Evolutionary conservation across 2,113 vertebrate species (phyloP).

Genomic region (Lates calcarifer): DNA sequence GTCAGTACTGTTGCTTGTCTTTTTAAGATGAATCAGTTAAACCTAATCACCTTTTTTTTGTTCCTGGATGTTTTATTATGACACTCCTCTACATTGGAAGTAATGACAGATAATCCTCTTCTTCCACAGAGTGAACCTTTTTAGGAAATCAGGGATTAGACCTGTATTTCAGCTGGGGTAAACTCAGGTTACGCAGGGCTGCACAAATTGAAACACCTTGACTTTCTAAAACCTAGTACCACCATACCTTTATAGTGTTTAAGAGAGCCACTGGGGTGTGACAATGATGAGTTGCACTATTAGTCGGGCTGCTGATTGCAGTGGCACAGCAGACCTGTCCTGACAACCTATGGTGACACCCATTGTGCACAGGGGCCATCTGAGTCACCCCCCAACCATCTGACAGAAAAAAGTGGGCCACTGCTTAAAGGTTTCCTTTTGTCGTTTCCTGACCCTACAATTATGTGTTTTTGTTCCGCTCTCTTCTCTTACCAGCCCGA

Average conservation of each 20-base stretch:
- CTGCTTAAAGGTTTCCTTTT: not conserved
- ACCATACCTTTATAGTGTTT: not conserved
- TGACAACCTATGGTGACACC: slow-evolving; percentile 65
- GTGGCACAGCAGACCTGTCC: slow-evolving; percentile 61
- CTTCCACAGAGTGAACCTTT: no score
- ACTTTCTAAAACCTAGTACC: not conserved
- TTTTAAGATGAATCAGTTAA: not conserved
- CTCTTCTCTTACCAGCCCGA: not conserved
- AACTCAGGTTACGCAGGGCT: no score
- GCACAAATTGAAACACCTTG: not conserved
- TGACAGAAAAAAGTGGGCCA: not conserved
- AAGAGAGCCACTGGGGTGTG: slow-evolving; percentile 7
- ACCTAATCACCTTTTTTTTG: not conserved
- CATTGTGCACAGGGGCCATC: slow-evolving; percentile 76
- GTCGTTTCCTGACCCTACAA: not conserved
- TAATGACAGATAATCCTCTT: not conserved
- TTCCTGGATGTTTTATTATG: not conserved
- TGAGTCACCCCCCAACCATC: slow-evolving; percentile 44
- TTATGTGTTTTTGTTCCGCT: not conserved
- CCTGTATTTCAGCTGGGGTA: not conserved
- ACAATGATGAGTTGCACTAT: slow-evolving; percentile 75
- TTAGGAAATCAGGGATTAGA: not conserved
- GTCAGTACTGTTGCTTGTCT: no score
- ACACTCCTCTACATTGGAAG: not conserved
- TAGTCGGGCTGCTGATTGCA: slow-evolving; percentile 65